Conservation (phyloP, 2,888 invertebrate genomes). For the Erannis defoliaria region DNA sequence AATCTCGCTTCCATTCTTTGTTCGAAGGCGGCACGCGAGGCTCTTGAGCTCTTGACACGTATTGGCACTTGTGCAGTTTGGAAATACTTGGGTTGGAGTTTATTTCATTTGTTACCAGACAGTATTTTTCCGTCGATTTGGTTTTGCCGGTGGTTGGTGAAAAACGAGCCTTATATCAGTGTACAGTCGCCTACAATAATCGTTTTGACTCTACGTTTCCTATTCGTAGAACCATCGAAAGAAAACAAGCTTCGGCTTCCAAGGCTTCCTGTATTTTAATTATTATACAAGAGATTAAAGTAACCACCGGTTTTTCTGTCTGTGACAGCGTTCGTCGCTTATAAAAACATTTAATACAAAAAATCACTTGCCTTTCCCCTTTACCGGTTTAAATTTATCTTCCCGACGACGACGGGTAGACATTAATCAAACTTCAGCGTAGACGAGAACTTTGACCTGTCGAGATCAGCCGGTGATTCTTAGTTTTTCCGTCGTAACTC, state of each 20-base stretch:
- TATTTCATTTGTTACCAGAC: slow-evolving; percentile 1
- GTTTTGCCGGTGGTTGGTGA: no score
- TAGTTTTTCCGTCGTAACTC: background rate
- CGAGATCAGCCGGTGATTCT: slow-evolving; percentile 16
- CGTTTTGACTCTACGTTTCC: no score
- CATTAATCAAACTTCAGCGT: slow-evolving; percentile 25
- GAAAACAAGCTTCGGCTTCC: no score
- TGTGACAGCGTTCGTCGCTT: slow-evolving; percentile 6
- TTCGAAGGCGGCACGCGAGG: background rate
- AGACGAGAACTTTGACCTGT: slow-evolving; percentile 15
- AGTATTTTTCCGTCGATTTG: background rate
- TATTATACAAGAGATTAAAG: background rate
- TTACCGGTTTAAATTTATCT: slow-evolving; percentile 15
- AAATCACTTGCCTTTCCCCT: slow-evolving; percentile 13
- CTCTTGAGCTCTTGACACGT: slow-evolving; percentile 25
- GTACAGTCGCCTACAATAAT: no score
- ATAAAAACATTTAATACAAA: slow-evolving; percentile 11
- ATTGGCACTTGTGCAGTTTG: slow-evolving; percentile 32
- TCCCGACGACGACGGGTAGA: slow-evolving; percentile 1
- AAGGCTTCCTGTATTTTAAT: no score
- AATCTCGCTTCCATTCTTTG: slow-evolving; percentile 16
- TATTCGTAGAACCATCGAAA: no score
- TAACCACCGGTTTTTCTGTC: background rate
- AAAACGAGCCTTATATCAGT: no score
- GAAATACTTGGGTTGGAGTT: slow-evolving; percentile 14